Conservation (phyloP, 2,113 vertebrate genomes). For the Pleuronectes platessa region DNA sequence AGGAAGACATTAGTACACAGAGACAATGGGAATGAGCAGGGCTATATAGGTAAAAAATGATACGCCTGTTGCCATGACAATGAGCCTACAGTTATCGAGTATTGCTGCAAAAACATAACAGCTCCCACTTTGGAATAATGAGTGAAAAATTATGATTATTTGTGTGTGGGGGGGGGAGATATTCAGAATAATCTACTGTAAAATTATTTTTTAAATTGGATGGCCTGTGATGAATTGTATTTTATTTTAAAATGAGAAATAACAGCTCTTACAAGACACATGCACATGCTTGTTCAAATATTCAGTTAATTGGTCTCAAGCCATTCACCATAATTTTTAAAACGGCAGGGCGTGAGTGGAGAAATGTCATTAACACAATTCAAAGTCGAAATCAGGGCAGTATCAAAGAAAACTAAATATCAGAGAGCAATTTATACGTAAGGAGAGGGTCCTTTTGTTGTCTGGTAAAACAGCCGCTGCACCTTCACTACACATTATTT, state of each 20-base stretch:
- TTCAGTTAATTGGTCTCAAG: constrained; percentile 7
- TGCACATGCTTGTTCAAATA: not conserved
- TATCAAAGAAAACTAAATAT: not conserved
- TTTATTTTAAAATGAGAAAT: constrained; percentile 17
- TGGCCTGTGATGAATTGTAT: constrained; percentile 11
- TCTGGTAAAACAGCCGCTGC: not conserved
- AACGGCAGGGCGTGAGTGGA: not conserved
- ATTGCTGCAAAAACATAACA: constrained; percentile 40
- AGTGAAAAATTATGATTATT: constrained; percentile 44
- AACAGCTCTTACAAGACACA: not conserved
- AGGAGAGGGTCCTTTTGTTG: not conserved
- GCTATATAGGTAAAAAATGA: constrained; percentile 43
- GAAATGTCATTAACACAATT: not conserved
- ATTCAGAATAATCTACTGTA: constrained; percentile 5
- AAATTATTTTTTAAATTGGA: constrained; percentile 22
- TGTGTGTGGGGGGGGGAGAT: constrained; percentile 2
- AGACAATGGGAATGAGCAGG: constrained; percentile 43
- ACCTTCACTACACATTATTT: constrained; percentile 5
- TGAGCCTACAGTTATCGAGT: constrained; percentile 55
- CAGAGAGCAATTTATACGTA: not conserved
- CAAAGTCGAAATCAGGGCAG: constrained; percentile 7
- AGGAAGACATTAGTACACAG: constrained; percentile 47
- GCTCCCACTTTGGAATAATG: constrained; percentile 40
- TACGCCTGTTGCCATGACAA: constrained; percentile 74
- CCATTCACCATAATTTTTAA: constrained; percentile 2